Percentiles rank a stretch among this genome's conserved stretches.
Evolutionary conservation across 2,888 invertebrate species (phyloP).

Genomic region (Andrena fulva): DNA sequence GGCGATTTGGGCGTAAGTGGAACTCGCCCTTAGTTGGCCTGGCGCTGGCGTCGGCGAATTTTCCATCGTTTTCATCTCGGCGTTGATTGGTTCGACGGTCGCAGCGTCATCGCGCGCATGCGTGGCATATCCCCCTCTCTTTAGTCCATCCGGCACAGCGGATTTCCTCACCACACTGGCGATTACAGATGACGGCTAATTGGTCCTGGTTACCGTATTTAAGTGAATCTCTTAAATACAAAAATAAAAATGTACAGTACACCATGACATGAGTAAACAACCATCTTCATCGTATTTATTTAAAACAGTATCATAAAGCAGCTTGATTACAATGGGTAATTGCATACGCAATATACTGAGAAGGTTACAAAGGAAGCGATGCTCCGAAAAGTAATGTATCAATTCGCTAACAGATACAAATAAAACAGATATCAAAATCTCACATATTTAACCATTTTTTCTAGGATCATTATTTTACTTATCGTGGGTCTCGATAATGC

Average conservation of each 20-base stretch:
- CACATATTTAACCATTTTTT: conserved; percentile 52
- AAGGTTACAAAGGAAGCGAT: conserved; percentile 70
- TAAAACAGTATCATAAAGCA: not conserved
- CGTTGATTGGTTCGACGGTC: no score
- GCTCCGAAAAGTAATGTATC: conserved; percentile 70
- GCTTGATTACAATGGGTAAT: conserved; percentile 72
- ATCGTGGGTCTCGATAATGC: conserved; percentile 96
- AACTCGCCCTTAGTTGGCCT: no score
- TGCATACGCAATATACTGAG: conserved; percentile 72
- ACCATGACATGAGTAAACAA: conserved; percentile 25
- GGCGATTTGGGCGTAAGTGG: no score
- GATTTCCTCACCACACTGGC: no score
- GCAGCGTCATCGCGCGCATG: no score
- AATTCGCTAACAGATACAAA: not conserved
- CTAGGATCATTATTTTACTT: conserved; percentile 90
- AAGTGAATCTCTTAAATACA: conserved; percentile 27
- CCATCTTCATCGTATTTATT: not conserved
- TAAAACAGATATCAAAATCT: not conserved
- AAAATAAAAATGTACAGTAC: conserved; percentile 33
- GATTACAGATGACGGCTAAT: conserved; percentile 28
- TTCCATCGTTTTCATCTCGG: no score
- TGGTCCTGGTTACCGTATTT: conserved; percentile 18
- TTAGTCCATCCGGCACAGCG: no score
- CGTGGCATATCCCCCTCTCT: no score
- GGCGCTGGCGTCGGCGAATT: no score